phyloP scores from a whole-genome alignment of 92 coral and sea anemone species.

The Phenganax marumi region DNA sequence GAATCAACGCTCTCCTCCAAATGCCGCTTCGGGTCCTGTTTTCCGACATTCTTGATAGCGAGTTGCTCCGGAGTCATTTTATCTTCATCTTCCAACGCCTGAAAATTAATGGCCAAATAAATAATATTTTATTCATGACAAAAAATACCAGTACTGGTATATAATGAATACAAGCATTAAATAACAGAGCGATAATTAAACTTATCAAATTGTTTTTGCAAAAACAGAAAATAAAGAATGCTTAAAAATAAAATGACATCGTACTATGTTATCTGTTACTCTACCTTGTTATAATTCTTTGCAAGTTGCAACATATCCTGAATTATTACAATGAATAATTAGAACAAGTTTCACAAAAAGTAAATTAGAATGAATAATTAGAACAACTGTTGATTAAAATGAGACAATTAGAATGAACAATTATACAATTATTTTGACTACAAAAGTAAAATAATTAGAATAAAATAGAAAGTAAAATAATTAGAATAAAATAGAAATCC shows the following conservation, averaged over 20 bases:
- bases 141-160: too few relatives aligned
- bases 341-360: not conserved
- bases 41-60: constrained; percentile 96
- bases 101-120: not conserved
- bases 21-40: constrained; percentile 99
- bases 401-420: not conserved
- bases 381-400: not conserved
- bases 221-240: not conserved
- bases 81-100: constrained; percentile 97
- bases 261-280: not conserved
- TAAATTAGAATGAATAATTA: not conserved
- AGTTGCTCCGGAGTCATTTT: constrained; percentile 92
- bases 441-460: not conserved
- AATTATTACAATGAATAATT: not conserved
- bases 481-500: not conserved
- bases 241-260: not conserved
- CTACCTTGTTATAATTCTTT: constrained; percentile 93
- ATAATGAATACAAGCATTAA: too few relatives aligned
- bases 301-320: constrained; percentile 96
- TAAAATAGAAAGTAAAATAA: not conserved
- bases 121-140: not conserved
- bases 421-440: not conserved
- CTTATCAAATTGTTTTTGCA: not conserved
- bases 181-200: not conserved
- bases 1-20: constrained; percentile 94